Percentiles rank a stretch among this genome's conserved stretches.
Conservation (phyloP, 1,140 invertebrate species). For the Leucophenga varia region DNA sequence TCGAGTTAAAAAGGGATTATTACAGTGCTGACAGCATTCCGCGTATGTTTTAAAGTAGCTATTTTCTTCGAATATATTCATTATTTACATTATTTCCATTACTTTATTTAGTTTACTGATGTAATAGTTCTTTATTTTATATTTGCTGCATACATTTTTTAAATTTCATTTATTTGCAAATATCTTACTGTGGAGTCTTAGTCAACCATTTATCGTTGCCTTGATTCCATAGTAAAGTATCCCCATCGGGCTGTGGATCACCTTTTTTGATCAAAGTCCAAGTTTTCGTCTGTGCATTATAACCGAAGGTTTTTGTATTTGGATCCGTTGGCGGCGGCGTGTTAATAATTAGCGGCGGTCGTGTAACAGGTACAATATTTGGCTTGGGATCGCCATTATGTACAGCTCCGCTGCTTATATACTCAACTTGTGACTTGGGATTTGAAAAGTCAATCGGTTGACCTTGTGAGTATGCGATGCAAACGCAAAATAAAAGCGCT, state of each 20-base stretch:
- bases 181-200: slow-evolving; percentile 56
- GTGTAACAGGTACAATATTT: slow-evolving; percentile 30
- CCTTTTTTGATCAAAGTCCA: slow-evolving; percentile 28
- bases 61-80: too few relatives aligned
- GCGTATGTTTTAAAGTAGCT: too few relatives aligned
- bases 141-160: too few relatives aligned
- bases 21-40: too few relatives aligned
- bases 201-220: slow-evolving; percentile 50
- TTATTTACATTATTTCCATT: too few relatives aligned
- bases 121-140: too few relatives aligned
- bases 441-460: slow-evolving; percentile 27
- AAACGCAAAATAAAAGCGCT: slow-evolving; percentile 13
- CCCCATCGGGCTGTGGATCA: slow-evolving; percentile 28
- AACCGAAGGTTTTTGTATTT: slow-evolving; percentile 41
- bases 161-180: too few relatives aligned
- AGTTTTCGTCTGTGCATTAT: slow-evolving; percentile 30
- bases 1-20: too few relatives aligned
- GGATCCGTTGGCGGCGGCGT: slow-evolving; percentile 32
- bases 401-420: slow-evolving; percentile 27
- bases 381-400: slow-evolving; percentile 18
- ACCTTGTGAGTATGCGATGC: neutral
- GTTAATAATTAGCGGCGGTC: slow-evolving; percentile 28
- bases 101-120: too few relatives aligned
- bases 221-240: slow-evolving; percentile 45
- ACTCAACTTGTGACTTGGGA: slow-evolving; percentile 46